A percentile compares a stretch with the other conserved stretches of the same genome.
These are phyloP conservation scores for Drosophila mauritiana DNA, from an alignment of 1,140 invertebrate genomes.

Conservation along the genomic window DNA sequence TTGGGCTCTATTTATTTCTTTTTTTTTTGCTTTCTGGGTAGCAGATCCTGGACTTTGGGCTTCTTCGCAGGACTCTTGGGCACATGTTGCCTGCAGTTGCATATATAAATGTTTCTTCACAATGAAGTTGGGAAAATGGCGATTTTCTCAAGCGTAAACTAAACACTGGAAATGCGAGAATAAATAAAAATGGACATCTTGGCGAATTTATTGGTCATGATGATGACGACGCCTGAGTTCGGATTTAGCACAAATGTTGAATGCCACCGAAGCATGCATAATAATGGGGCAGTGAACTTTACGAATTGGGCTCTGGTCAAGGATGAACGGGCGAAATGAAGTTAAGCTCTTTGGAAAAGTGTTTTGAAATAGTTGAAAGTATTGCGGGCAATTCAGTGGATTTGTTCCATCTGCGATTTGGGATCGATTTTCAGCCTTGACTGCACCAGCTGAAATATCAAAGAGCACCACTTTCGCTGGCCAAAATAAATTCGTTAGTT, in stretches of 20 bases:
- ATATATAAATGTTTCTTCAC: constrained; percentile 49
- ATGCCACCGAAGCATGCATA: constrained; percentile 73
- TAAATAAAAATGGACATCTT: constrained; percentile 81
- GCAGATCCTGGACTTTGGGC: constrained; percentile 25
- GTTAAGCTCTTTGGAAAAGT: constrained; percentile 14
- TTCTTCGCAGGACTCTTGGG: constrained; percentile 23
- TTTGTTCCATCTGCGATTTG: constrained; percentile 7
- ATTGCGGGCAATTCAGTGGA: constrained; percentile 7
- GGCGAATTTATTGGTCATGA: constrained; percentile 73
- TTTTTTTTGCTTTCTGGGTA: constrained; percentile 12
- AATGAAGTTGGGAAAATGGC: constrained; percentile 81
- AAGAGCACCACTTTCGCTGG: constrained; percentile 25
- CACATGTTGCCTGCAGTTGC: constrained; percentile 69
- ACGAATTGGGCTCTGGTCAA: constrained; percentile 32
- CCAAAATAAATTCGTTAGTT: constrained; percentile 42
- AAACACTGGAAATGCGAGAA: constrained; percentile 81
- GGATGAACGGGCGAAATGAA: constrained; percentile 11
- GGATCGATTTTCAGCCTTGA: constrained; percentile 24
- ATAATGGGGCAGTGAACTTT: constrained; percentile 65
- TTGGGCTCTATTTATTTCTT: constrained; percentile 2
- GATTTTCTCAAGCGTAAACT: constrained; percentile 82
- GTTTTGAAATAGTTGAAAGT: constrained; percentile 10
- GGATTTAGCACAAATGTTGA: constrained; percentile 66
- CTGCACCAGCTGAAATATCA: constrained; percentile 15
- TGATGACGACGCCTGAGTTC: constrained; percentile 15